Percentiles rank a stretch among this genome's conserved stretches.
Conservation (phyloP, 92 coral and sea anemone genomes). For the Porites divaricata region DNA sequence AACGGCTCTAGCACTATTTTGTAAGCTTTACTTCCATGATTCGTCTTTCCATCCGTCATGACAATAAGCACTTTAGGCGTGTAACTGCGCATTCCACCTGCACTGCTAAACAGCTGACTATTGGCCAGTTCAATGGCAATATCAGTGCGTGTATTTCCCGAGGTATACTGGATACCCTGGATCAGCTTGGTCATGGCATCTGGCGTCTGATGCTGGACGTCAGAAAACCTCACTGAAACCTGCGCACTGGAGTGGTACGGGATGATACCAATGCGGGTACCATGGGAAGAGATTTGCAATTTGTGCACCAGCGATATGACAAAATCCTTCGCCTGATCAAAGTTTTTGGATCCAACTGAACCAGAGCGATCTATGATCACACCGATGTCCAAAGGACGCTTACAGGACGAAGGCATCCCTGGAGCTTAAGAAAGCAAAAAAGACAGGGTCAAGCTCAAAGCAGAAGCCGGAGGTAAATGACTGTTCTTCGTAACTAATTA, state of each 20-base stretch:
- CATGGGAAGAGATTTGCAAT: slow-evolving; percentile 62
- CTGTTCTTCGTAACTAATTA: too few relatives aligned
- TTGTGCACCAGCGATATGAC: slow-evolving; percentile 52
- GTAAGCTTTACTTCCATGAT: slow-evolving; percentile 54
- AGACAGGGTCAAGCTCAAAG: neutral
- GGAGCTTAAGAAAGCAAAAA: neutral
- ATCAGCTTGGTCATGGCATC: slow-evolving; percentile 55
- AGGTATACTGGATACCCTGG: slow-evolving; percentile 45
- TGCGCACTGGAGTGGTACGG: slow-evolving; percentile 51
- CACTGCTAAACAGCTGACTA: slow-evolving; percentile 41
- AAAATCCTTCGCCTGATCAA: slow-evolving; percentile 59
- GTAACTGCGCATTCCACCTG: slow-evolving; percentile 57
- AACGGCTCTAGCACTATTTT: slow-evolving; percentile 54
- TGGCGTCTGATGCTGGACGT: slow-evolving; percentile 53
- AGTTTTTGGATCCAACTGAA: slow-evolving; percentile 48
- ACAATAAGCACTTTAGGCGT: slow-evolving; percentile 70
- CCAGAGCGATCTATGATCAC: slow-evolving; percentile 72
- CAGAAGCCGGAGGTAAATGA: neutral
- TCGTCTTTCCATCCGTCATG: slow-evolving; percentile 77
- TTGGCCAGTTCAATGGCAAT: slow-evolving; percentile 57
- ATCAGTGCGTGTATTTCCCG: slow-evolving; percentile 74
- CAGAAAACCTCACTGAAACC: slow-evolving; percentile 49
- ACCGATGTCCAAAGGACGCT: slow-evolving; percentile 70
- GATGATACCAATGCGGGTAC: slow-evolving; percentile 76
- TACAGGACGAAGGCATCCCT: slow-evolving; percentile 59